Percentiles rank a stretch among this genome's conserved stretches.
phyloP scores from a whole-genome alignment of 2,888 invertebrate species.

The Drosophila stalkeri region DNA sequence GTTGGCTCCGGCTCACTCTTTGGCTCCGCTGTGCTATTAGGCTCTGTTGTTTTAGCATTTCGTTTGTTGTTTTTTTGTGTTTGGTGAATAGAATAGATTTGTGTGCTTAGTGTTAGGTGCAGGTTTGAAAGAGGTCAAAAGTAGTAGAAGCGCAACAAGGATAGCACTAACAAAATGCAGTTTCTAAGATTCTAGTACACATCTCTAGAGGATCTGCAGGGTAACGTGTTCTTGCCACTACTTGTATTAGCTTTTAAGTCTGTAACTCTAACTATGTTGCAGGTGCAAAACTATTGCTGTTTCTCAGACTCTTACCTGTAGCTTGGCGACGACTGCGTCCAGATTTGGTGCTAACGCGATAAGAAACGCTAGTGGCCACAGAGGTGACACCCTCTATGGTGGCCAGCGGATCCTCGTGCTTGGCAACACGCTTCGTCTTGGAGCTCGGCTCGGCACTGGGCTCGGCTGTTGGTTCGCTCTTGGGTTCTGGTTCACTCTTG shows the following conservation, averaged over 20 bases:
- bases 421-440: slow-evolving; percentile 87
- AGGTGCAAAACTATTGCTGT: slow-evolving; percentile 13
- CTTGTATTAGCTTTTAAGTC: slow-evolving; percentile 60
- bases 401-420: slow-evolving; percentile 79
- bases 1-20: slow-evolving; percentile 43
- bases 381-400: slow-evolving; percentile 88
- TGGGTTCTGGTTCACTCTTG: slow-evolving; percentile 84
- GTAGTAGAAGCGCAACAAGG: slow-evolving; percentile 57
- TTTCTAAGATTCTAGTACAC: slow-evolving; percentile 32
- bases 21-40: slow-evolving; percentile 54
- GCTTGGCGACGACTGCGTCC: slow-evolving; percentile 81
- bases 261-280: slow-evolving; percentile 2
- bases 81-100: slow-evolving; percentile 35
- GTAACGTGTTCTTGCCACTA: slow-evolving; percentile 44
- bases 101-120: slow-evolving; percentile 82
- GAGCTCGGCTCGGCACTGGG: slow-evolving; percentile 83
- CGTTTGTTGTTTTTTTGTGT: background rate
- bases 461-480: slow-evolving; percentile 85
- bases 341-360: slow-evolving; percentile 89
- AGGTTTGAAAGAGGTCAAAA: slow-evolving; percentile 65
- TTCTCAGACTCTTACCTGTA: slow-evolving; percentile 59
- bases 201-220: slow-evolving; percentile 48
- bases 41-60: slow-evolving; percentile 52
- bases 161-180: slow-evolving; percentile 39
- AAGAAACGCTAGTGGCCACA: slow-evolving; percentile 92